Conservation (phyloP, 2,113 vertebrate genomes). For the Brachirus orientalis region DNA sequence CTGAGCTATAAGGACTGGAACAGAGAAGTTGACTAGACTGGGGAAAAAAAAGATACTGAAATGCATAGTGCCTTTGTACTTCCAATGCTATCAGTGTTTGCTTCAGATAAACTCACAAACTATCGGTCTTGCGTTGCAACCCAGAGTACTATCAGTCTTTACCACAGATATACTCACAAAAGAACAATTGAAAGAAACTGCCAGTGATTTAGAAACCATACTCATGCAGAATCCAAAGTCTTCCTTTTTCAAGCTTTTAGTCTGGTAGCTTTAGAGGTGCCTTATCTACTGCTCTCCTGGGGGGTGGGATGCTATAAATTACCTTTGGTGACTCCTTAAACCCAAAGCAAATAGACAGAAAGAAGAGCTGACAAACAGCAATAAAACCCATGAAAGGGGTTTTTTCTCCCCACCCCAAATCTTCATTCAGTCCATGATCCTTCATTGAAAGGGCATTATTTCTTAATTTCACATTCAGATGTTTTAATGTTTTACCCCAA, state of each 20-base stretch:
- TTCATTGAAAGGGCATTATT: constrained; percentile 13
- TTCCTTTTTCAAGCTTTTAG: constrained; percentile 31
- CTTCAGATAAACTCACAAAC: constrained; percentile 65
- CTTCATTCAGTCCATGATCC: not conserved
- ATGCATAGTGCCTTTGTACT: constrained; percentile 40
- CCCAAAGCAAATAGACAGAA: constrained; percentile 73
- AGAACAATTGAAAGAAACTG: constrained; percentile 61
- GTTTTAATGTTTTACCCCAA: not conserved
- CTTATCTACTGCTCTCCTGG: constrained; percentile 69
- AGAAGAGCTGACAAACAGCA: constrained; percentile 72
- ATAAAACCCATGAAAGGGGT: constrained; percentile 60
- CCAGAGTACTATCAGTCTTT: constrained; percentile 50
- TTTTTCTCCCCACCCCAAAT: not conserved
- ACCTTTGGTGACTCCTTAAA: constrained; percentile 73
- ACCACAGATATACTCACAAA: constrained; percentile 57
- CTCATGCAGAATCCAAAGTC: constrained; percentile 61
- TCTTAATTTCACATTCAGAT: constrained; percentile 11
- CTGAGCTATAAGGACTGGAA: constrained; percentile 44
- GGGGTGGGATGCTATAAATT: constrained; percentile 68
- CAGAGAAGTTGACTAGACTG: constrained; percentile 27
- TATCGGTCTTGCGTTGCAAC: constrained; percentile 24
- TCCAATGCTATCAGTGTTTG: constrained; percentile 66
- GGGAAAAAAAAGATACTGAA: constrained; percentile 23
- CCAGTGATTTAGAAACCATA: constrained; percentile 59
- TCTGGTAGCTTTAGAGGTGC: constrained; percentile 52